Conservation (phyloP, 2,797 vertebrate species). For the Amphiprion clarkii region DNA sequence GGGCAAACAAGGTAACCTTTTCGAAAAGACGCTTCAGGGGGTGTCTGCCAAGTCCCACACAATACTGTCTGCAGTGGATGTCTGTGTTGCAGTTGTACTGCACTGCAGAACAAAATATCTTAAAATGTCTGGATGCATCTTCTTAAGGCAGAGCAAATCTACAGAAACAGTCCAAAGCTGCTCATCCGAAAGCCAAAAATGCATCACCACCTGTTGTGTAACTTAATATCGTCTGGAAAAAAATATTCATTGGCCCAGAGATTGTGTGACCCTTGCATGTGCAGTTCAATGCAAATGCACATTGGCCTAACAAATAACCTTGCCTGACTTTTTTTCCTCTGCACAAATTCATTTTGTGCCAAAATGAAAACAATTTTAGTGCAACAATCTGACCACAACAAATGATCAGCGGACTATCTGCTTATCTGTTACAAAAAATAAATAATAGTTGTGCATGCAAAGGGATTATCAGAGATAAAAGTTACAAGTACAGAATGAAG, state of each 20-base stretch:
- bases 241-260: conserved; percentile 27
- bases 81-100: conserved; percentile 75
- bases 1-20: conserved; percentile 85
- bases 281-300: conserved; percentile 16
- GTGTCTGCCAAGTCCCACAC: conserved; percentile 85
- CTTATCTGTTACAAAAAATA: background rate
- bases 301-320: background rate
- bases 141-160: conserved; percentile 56
- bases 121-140: conserved; percentile 63
- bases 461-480: background rate
- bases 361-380: background rate
- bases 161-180: conserved; percentile 35
- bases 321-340: background rate
- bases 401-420: background rate
- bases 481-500: background rate
- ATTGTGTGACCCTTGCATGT: conserved; percentile 12
- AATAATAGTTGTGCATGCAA: background rate
- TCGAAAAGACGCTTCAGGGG: conserved; percentile 81
- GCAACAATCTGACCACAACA: background rate
- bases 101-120: conserved; percentile 71
- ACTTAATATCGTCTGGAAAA: conserved; percentile 31
- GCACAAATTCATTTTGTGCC: background rate
- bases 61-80: conserved; percentile 81
- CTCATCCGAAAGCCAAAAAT: conserved; percentile 51
- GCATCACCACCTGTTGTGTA: conserved; percentile 29